Conservation (phyloP, 2,113 vertebrate genomes). For the Chascanopsetta lugubris region DNA sequence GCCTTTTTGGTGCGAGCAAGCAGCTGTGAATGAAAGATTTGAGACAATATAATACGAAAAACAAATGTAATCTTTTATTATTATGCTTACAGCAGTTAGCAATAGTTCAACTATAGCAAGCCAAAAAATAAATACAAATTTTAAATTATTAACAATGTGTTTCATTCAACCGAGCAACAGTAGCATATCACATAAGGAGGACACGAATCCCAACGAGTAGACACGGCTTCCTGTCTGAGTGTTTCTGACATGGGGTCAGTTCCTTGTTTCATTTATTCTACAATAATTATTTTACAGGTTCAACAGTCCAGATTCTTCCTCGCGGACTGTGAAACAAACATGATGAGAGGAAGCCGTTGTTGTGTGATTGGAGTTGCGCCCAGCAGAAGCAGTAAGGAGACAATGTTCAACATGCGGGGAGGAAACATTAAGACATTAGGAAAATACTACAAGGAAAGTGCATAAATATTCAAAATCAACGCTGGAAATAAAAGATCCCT, state of each 20-base stretch:
- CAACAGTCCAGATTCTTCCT: conserved; percentile 10
- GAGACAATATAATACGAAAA: not conserved
- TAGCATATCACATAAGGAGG: conserved; percentile 71
- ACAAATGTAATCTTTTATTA: conserved; percentile 50
- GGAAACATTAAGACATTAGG: conserved; percentile 48
- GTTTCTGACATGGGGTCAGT: not conserved
- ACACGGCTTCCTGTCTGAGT: conserved; percentile 44
- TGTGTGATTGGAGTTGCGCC: conserved; percentile 35
- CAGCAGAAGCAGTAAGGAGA: conserved; percentile 63
- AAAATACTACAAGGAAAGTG: conserved; percentile 70
- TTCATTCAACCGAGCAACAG: conserved; percentile 69
- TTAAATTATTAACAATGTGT: conserved; percentile 76
- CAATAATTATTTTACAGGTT: conserved; percentile 4
- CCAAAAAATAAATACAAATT: conserved; percentile 80
- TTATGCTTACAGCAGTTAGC: conserved; percentile 76
- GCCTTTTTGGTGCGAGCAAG: no score
- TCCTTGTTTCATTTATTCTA: not conserved
- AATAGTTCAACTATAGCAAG: conserved; percentile 75
- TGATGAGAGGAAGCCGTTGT: conserved; percentile 55
- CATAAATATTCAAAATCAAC: conserved; percentile 67
- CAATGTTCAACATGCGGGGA: conserved; percentile 66
- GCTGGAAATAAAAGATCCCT: conserved; percentile 42
- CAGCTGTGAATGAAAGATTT: not conserved
- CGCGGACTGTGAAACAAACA: not conserved
- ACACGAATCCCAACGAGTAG: conserved; percentile 37